phyloP scores from a whole-genome alignment of 2,888 invertebrate species.

The Cordilura impudica region DNA sequence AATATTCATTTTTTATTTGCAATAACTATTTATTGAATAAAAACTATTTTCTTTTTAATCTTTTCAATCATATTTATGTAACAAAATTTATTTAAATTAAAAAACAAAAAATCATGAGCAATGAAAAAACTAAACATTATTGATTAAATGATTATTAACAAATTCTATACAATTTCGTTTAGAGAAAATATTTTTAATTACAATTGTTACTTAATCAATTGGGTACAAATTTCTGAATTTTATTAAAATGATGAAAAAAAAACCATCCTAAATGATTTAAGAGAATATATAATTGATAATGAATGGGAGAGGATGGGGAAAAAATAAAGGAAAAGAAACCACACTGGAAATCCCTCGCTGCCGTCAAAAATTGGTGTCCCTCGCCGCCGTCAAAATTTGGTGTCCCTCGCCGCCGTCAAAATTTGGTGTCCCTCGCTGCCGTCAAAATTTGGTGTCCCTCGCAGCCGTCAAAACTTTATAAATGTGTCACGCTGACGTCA shows the following conservation, averaged over 20 bases:
- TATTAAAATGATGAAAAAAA: conserved; percentile 21
- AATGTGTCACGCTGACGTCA: conserved; percentile 60
- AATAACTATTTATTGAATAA: not conserved
- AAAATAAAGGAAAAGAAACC: conserved; percentile 4
- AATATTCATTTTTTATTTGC: not conserved
- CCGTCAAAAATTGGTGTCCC: conserved; percentile 66
- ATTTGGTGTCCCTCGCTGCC: conserved; percentile 59
- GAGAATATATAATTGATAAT: too few species aligned
- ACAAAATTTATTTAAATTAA: conserved; percentile 51
- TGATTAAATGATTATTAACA: conserved; percentile 19
- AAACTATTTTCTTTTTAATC: conserved; percentile 14
- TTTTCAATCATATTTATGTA: conserved; percentile 41
- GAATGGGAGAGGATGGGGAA: conserved; percentile 31
- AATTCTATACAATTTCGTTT: conserved; percentile 42
- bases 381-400: conserved; percentile 67
- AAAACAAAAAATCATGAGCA: conserved; percentile 14
- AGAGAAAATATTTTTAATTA: not conserved
- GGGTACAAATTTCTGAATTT: not conserved
- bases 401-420: conserved; percentile 65
- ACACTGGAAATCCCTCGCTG: conserved; percentile 65
- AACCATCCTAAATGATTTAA: conserved; percentile 43
- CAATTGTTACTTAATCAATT: not conserved
- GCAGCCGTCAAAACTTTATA: conserved; percentile 64
- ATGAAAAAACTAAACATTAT: conserved; percentile 14
- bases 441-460: conserved; percentile 61